phyloP scores from a whole-genome alignment of 2,113 vertebrate genomes.

The Muntiacus reevesi region DNA sequence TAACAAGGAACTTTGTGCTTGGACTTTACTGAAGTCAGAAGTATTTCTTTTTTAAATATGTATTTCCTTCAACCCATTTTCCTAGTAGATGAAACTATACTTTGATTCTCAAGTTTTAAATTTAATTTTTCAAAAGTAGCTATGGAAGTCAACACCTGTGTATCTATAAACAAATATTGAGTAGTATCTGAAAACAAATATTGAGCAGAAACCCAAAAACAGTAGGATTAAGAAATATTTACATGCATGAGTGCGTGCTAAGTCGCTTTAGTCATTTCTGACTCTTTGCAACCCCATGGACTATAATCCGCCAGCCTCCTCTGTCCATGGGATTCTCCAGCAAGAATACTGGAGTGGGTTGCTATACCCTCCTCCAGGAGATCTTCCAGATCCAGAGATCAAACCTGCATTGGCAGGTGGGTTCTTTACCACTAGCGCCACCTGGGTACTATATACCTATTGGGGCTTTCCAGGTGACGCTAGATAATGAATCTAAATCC shows the following conservation, averaged over 20 bases:
- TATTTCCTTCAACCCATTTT: slow-evolving; percentile 39
- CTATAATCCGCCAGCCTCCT: neutral
- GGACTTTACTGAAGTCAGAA: neutral
- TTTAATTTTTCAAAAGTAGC: slow-evolving; percentile 45
- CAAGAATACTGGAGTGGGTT: neutral
- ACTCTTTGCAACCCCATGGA: neutral
- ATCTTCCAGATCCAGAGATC: neutral
- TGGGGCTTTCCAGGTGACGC: neutral
- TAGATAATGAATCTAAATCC: slow-evolving; percentile 28
- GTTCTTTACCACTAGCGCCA: neutral
- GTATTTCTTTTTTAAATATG: neutral
- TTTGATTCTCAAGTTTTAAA: slow-evolving; percentile 21
- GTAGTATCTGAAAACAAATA: slow-evolving; percentile 3
- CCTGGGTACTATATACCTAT: neutral
- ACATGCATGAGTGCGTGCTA: neutral
- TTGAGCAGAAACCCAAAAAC: neutral
- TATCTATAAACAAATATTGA: neutral
- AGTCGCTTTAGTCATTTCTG: neutral
- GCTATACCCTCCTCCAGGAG: neutral
- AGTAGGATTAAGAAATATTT: slow-evolving; percentile 51
- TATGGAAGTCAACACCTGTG: slow-evolving; percentile 29
- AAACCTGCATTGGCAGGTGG: neutral
- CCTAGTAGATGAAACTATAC: neutral
- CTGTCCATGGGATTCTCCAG: neutral
- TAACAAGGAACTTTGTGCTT: slow-evolving; percentile 58